phyloP scores from a whole-genome alignment of 2,797 vertebrate species.

The Simalia tracyae region DNA sequence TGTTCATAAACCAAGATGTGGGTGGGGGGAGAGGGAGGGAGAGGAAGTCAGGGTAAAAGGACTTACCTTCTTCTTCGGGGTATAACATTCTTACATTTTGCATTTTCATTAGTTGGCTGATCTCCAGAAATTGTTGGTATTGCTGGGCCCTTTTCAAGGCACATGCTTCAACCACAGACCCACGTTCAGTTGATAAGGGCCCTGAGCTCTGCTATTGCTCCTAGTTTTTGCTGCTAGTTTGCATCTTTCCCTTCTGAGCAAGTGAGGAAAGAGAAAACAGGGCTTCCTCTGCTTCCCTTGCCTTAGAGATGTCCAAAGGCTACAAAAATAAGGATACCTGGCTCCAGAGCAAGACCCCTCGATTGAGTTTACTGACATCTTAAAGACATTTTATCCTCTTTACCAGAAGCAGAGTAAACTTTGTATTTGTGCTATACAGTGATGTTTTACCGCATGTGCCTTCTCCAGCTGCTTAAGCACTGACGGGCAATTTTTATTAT shows the following conservation, averaged over 20 bases:
- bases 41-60: not conserved
- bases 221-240: not conserved
- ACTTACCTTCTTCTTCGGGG: not conserved
- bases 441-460: not conserved
- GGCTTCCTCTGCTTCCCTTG: not conserved
- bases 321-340: not conserved
- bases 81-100: not conserved
- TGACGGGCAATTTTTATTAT: not conserved
- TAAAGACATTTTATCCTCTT: too few relatives aligned
- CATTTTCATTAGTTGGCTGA: not conserved
- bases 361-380: not conserved
- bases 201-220: not conserved
- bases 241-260: not conserved
- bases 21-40: not conserved
- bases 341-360: too few relatives aligned
- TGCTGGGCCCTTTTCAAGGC: not conserved
- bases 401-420: not conserved
- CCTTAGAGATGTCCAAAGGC: not conserved
- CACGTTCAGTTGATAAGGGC: rapidly evolving
- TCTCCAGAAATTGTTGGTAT: not conserved
- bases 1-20: not conserved
- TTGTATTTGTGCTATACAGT: not conserved
- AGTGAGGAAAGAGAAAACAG: not conserved
- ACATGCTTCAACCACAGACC: not conserved
- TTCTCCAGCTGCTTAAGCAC: not conserved